These are phyloP conservation scores for Thera obeliscata DNA, from an alignment of 2,888 invertebrate species.

Conservation along the genomic window DNA sequence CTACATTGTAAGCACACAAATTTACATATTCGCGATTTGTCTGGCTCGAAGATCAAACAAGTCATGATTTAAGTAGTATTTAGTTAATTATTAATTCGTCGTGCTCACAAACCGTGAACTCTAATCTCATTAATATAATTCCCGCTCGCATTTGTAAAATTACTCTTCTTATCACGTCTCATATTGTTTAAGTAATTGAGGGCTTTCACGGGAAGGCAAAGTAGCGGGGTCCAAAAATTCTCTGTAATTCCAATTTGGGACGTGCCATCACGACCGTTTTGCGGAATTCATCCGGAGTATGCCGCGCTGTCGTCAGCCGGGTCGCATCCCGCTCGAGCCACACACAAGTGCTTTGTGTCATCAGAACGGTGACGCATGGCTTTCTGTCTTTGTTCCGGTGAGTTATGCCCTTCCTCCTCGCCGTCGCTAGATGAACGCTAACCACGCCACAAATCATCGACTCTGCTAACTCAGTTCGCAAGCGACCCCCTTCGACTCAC, in stretches of 20 bases:
- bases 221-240: slow-evolving; percentile 42
- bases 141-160: slow-evolving; percentile 30
- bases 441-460: slow-evolving; percentile 76
- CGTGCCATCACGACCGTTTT: slow-evolving; percentile 47
- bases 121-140: slow-evolving; percentile 31
- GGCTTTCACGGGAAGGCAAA: slow-evolving; percentile 29
- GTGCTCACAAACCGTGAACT: slow-evolving; percentile 49
- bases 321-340: slow-evolving; percentile 35
- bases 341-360: slow-evolving; percentile 50
- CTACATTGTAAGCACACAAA: slow-evolving; percentile 20
- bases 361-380: slow-evolving; percentile 54
- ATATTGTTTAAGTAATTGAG: slow-evolving; percentile 29
- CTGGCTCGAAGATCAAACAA: slow-evolving; percentile 31
- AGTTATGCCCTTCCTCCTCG: slow-evolving; percentile 62
- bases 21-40: slow-evolving; percentile 34
- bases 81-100: slow-evolving; percentile 52
- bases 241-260: slow-evolving; percentile 51
- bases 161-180: slow-evolving; percentile 37
- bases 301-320: slow-evolving; percentile 21
- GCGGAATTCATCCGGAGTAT: slow-evolving; percentile 42
- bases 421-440: slow-evolving; percentile 69
- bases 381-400: slow-evolving; percentile 67
- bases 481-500: slow-evolving; percentile 52
- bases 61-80: slow-evolving; percentile 33
- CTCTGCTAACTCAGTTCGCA: slow-evolving; percentile 67